A percentile compares a stretch with the other conserved stretches of the same genome.
Conservation (phyloP, 2,888 invertebrate genomes). For the Drosophila anomalata region DNA sequence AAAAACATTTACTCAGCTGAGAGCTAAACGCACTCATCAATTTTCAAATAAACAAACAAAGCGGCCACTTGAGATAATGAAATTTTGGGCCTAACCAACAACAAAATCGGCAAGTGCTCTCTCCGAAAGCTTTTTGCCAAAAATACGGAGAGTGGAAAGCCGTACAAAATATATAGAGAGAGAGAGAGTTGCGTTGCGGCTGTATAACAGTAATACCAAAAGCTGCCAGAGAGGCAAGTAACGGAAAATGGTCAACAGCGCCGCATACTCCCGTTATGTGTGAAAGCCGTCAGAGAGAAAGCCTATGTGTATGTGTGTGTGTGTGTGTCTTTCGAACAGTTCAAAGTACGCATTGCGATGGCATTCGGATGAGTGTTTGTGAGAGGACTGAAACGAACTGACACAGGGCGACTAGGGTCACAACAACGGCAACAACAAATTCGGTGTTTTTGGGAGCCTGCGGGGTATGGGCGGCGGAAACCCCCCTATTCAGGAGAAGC, state of each 20-base stretch:
- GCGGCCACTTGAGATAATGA: conserved; percentile 70
- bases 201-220: conserved; percentile 28
- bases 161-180: not conserved
- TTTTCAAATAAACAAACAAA: conserved; percentile 71
- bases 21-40: conserved; percentile 24
- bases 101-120: conserved; percentile 36
- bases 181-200: conserved; percentile 18
- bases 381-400: conserved; percentile 7
- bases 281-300: conserved; percentile 9
- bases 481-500: conserved; percentile 12
- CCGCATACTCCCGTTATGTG: conserved; percentile 34
- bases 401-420: conserved; percentile 80
- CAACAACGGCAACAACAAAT: conserved; percentile 25
- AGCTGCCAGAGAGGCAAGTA: conserved; percentile 22
- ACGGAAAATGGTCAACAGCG: conserved; percentile 19
- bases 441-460: not conserved
- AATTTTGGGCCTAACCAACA: conserved; percentile 52
- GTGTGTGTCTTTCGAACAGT: conserved; percentile 64
- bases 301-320: conserved; percentile 8
- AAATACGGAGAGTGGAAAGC: conserved; percentile 50
- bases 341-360: conserved; percentile 79
- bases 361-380: conserved; percentile 51
- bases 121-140: conserved; percentile 41
- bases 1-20: conserved; percentile 29
- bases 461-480: not conserved